Conservation (phyloP, 2,113 vertebrate genomes). For the Gnathonemus longibarbis region DNA sequence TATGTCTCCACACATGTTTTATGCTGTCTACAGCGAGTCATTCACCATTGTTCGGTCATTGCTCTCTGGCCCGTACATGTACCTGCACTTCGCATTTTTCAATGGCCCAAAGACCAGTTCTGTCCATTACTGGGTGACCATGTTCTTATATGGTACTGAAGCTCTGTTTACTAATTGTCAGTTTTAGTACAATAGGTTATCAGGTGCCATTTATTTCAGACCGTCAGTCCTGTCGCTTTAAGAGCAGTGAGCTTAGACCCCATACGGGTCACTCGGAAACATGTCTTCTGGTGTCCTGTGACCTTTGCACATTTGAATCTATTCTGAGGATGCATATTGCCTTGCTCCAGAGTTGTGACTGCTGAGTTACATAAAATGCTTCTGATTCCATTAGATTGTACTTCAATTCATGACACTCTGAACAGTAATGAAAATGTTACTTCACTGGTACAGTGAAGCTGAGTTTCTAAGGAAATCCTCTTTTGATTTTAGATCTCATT, state of each 20-base stretch:
- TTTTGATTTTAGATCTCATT: background rate
- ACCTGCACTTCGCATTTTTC: background rate
- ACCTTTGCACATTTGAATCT: background rate
- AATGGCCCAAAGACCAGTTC: background rate
- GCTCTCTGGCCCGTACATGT: background rate
- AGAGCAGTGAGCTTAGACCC: background rate
- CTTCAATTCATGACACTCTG: background rate
- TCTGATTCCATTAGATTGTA: background rate
- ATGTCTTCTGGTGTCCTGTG: background rate
- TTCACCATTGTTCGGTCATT: background rate
- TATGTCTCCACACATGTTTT: background rate
- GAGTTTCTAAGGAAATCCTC: background rate
- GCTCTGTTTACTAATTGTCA: background rate
- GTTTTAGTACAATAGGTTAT: background rate
- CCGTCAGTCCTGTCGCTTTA: background rate
- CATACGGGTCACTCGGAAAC: background rate
- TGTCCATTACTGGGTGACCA: background rate
- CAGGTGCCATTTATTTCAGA: background rate
- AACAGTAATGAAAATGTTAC: background rate
- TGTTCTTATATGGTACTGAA: background rate
- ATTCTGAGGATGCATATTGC: background rate
- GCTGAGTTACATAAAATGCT: background rate
- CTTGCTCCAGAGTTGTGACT: background rate
- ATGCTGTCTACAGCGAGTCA: background rate
- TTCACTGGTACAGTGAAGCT: background rate